Evolutionary conservation across 53 echinoderm and acorn worm genomes (phyloP), one percentile per base, ranked within the genome.

Genomic region (Actinopyga echinites): DNA sequence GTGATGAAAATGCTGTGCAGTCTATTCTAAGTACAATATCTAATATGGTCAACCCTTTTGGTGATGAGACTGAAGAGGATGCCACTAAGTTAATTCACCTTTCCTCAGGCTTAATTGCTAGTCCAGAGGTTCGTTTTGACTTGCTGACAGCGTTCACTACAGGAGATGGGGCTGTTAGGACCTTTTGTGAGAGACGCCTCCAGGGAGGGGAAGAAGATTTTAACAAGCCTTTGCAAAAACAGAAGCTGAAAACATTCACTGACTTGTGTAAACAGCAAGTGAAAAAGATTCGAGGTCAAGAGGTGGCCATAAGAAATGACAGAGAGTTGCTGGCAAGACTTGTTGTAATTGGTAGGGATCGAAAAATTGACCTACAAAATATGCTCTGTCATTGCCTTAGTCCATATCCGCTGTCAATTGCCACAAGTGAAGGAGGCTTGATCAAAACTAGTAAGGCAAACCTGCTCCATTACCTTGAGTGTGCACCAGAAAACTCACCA

Each of bases 391-490:
- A 44, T 44, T 44, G 44, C 44, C 44, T 44, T 75, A 44, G 77
- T 4, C 37, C 21, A n/a, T 74, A 79, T 25, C 85, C 88, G 31
- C 71, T 81, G 13, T 55, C 88, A 5, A 28, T 88, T 54, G 84
- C 73, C 1, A 85, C 57, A 38, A 22, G 19, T 56, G 56, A 81
- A 32, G 85, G 91, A 36, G 45, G 67, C 33, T 52, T 91, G 35
- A 74, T 85, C 19, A 91, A 91, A 30, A 91, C 84, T 7, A 88
- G 88, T 57, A 88, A 91, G 60, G 85, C 91, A 20, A 85, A 52
- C 23, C 43, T 91, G 23, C 19, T 91, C 22, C 74, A 82, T 40
- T 25, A 30, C 56, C 49, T 91, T 17, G 88, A 86, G 56, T 17
- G 26, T 11, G 33, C 30, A 28, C 38, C 3, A 42, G 29, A 30